phyloP scores from a whole-genome alignment of 1,140 invertebrate genomes.

The Caerostris extrusa region DNA sequence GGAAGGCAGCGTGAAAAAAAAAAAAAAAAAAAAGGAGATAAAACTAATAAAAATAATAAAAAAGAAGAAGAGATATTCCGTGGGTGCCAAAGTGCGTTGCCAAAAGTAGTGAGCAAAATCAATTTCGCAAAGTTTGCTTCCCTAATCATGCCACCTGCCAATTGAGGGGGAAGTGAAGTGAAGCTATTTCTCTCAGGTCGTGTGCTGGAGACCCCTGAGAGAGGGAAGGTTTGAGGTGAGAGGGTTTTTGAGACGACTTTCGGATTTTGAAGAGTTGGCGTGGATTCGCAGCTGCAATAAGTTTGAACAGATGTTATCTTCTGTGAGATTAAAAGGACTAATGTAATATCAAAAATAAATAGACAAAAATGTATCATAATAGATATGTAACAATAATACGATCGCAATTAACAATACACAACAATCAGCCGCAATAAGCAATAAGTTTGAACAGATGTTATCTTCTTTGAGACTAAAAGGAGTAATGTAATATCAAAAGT shows the following conservation, averaged over 20 bases:
- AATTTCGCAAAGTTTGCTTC: constrained; percentile 74
- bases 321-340: background rate
- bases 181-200: constrained; percentile 20
- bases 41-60: constrained; percentile 33
- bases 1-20: background rate
- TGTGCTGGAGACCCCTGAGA: background rate
- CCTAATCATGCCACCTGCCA: constrained; percentile 70
- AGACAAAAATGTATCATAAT: too few species aligned
- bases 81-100: background rate
- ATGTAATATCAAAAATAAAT: too few species aligned
- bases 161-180: constrained; percentile 41
- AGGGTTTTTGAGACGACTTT: background rate
- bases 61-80: background rate
- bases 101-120: constrained; percentile 71
- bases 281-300: background rate
- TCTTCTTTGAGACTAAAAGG: too few species aligned
- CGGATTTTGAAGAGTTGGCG: background rate
- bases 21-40: constrained; percentile 5
- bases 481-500: too few species aligned
- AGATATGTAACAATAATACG: too few species aligned
- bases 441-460: too few species aligned
- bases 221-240: background rate
- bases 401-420: too few species aligned
- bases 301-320: background rate
- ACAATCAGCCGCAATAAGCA: too few species aligned